These are phyloP conservation scores for Myoxocephalus aenaeus DNA, from an alignment of 2,797 vertebrate genomes.

Conservation along the genomic window DNA sequence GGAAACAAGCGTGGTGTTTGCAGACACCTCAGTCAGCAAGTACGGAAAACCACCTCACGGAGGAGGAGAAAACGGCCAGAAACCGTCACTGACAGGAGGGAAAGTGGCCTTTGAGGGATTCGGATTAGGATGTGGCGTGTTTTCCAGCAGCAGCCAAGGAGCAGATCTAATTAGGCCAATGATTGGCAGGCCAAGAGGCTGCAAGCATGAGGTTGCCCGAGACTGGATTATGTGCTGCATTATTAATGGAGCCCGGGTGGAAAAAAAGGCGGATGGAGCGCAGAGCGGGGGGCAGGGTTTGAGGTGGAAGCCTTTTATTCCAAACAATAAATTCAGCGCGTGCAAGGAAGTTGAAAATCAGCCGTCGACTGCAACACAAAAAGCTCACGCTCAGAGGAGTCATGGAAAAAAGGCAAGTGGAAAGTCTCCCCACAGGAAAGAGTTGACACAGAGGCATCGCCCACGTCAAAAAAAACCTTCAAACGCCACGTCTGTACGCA, in stretches of 20 bases:
- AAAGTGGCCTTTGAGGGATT: slow-evolving; percentile 17
- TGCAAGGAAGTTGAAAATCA: slow-evolving; percentile 37
- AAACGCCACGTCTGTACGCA: slow-evolving; percentile 72
- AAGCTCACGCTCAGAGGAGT: slow-evolving; percentile 52
- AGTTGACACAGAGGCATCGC: slow-evolving; percentile 87
- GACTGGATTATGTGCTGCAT: slow-evolving; percentile 56
- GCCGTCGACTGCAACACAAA: slow-evolving; percentile 49
- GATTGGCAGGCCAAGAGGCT: slow-evolving; percentile 50
- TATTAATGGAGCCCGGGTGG: slow-evolving; percentile 48
- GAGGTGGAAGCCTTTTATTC: slow-evolving; percentile 22
- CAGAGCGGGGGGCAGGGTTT: background rate
- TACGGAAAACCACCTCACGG: slow-evolving; percentile 11
- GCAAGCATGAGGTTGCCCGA: slow-evolving; percentile 41
- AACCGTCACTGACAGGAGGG: slow-evolving; percentile 16
- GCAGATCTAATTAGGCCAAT: slow-evolving; percentile 51
- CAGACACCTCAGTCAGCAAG: slow-evolving; percentile 31
- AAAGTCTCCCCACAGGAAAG: slow-evolving; percentile 96
- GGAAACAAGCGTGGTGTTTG: slow-evolving; percentile 32
- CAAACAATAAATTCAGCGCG: slow-evolving; percentile 42
- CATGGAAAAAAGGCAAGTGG: slow-evolving; percentile 87
- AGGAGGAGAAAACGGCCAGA: slow-evolving; percentile 19
- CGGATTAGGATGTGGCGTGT: slow-evolving; percentile 26
- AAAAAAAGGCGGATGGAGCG: slow-evolving; percentile 22
- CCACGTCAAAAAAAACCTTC: slow-evolving; percentile 87
- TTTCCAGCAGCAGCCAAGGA: slow-evolving; percentile 32